Conservation (phyloP, 2,113 vertebrate species). For the Cyphomyrus plagiostoma region DNA sequence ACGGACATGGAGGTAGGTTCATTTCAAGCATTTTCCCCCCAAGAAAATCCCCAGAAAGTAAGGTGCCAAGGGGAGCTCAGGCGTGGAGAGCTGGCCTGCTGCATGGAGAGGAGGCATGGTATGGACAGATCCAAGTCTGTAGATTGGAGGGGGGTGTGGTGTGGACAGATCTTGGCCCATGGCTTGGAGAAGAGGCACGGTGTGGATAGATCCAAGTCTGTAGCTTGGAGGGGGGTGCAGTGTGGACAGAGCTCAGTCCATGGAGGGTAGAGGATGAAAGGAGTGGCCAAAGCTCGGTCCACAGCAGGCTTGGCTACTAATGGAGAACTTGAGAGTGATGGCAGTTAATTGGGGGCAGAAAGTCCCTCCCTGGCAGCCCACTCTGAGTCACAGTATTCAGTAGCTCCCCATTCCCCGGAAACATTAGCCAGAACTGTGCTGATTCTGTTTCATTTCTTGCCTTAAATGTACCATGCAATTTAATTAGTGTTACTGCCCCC, state of each 20-base stretch:
- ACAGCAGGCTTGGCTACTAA: background rate
- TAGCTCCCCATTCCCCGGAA: conserved; percentile 1
- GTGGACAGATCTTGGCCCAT: background rate
- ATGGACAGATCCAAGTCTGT: background rate
- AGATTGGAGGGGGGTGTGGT: background rate
- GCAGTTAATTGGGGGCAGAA: background rate
- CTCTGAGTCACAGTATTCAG: background rate
- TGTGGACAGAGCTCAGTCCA: background rate
- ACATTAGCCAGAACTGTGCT: conserved; percentile 11
- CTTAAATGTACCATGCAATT: conserved; percentile 18
- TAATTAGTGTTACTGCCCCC: background rate
- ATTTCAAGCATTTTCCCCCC: background rate
- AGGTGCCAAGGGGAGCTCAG: background rate
- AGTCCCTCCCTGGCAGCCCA: background rate
- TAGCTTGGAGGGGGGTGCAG: background rate
- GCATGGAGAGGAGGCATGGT: background rate
- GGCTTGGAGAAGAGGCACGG: background rate
- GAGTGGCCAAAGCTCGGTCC: background rate
- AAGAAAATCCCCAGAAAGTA: background rate
- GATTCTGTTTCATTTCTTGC: conserved; percentile 26
- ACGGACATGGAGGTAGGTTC: background rate
- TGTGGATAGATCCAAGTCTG: background rate
- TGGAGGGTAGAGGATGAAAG: background rate
- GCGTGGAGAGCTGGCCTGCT: background rate
- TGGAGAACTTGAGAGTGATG: background rate